Conservation (phyloP, 2,797 vertebrate genomes). For the Pterois miles region DNA sequence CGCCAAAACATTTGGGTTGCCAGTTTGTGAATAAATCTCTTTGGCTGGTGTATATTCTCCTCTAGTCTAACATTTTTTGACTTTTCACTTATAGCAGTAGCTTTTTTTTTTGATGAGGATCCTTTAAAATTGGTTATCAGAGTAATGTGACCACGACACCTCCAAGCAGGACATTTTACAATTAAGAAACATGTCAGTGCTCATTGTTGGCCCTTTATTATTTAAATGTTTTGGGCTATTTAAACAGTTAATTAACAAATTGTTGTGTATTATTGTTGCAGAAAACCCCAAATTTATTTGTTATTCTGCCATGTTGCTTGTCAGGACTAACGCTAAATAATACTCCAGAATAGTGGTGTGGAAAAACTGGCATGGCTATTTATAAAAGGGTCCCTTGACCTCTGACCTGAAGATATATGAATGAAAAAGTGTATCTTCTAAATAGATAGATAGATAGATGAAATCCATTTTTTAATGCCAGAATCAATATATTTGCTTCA, state of each 20-base stretch:
- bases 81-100: not conserved
- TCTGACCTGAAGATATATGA: too few species aligned
- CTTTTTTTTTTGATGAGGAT: not conserved
- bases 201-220: not conserved
- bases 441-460: too few species aligned
- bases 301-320: rapidly evolving
- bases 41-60: not conserved
- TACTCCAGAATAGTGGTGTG: too few species aligned
- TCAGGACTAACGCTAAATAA: too few species aligned
- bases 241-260: too few species aligned
- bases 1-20: not conserved
- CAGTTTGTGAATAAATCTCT: not conserved
- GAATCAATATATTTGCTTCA: too few species aligned
- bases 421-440: too few species aligned
- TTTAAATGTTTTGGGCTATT: not conserved
- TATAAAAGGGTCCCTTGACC: too few species aligned
- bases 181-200: not conserved
- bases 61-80: not conserved
- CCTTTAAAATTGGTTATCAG: not conserved
- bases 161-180: not conserved
- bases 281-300: not conserved
- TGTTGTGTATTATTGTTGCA: not conserved
- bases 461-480: too few species aligned
- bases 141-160: not conserved
- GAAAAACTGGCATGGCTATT: too few species aligned